These are phyloP conservation scores for Bombylius major DNA, from an alignment of 2,888 invertebrate species.

Conservation along the genomic window DNA sequence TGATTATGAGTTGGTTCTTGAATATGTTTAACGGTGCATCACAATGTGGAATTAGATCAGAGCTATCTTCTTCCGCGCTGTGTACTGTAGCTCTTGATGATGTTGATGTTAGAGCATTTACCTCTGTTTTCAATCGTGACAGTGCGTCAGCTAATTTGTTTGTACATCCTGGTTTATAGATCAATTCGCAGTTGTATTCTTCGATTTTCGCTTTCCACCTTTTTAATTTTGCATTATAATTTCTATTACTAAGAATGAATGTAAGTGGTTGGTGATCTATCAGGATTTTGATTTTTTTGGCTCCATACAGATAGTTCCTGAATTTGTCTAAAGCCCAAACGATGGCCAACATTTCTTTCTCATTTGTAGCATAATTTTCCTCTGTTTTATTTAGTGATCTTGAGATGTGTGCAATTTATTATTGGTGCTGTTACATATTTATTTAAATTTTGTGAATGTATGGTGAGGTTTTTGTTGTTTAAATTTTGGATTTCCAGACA, in stretches of 20 bases:
- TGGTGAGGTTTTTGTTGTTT: conserved; percentile 14
- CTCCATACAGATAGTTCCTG: background rate
- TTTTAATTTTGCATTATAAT: background rate
- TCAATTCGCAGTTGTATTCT: background rate
- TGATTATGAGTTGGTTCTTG: background rate
- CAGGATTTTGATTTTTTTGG: no score
- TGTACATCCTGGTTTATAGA: background rate
- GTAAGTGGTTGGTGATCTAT: background rate
- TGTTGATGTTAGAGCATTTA: background rate
- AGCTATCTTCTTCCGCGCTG: background rate
- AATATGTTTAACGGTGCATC: background rate
- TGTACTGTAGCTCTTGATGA: background rate
- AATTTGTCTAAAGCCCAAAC: conserved; percentile 6
- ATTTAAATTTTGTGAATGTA: no score
- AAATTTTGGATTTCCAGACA: conserved; percentile 11
- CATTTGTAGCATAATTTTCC: background rate
- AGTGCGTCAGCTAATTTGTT: conserved; percentile 1
- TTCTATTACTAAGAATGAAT: conserved; percentile 1
- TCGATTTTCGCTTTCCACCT: no score
- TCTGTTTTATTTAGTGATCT: background rate
- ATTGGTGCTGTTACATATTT: conserved; percentile 2
- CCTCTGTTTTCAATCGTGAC: background rate
- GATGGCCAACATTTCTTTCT: conserved; percentile 3
- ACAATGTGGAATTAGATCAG: background rate
- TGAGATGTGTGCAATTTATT: background rate